These are phyloP conservation scores for Zootoca vivipara DNA, from an alignment of 2,113 vertebrate species.

Conservation along the genomic window DNA sequence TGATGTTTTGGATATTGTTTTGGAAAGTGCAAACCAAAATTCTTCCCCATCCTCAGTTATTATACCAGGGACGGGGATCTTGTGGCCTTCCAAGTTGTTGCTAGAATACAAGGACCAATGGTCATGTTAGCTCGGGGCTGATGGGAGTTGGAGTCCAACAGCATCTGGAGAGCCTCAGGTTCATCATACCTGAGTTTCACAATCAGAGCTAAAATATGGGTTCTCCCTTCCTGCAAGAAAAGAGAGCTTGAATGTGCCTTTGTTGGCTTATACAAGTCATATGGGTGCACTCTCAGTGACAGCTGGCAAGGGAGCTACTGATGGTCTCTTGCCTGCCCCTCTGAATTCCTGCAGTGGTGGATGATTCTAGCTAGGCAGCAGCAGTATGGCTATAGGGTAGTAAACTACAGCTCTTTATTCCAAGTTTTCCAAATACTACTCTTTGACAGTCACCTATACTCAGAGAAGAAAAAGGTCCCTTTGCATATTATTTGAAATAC, in stretches of 20 bases:
- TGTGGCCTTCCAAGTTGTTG: too few species aligned
- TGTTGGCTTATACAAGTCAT: not conserved
- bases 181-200: too few species aligned
- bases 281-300: not conserved
- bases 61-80: too few species aligned
- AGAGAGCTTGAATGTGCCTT: not conserved
- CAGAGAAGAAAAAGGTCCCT: not conserved
- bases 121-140: too few species aligned
- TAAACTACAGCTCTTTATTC: not conserved
- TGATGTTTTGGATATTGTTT: too few species aligned
- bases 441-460: not conserved
- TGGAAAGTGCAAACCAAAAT: too few species aligned
- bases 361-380: not conserved
- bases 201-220: too few species aligned
- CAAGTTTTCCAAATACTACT: not conserved
- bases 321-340: not conserved
- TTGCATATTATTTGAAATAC: slow-evolving; percentile 10
- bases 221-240: too few species aligned
- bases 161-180: too few species aligned
- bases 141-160: too few species aligned
- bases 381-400: not conserved
- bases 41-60: too few species aligned
- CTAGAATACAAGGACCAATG: too few species aligned
- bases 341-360: not conserved
- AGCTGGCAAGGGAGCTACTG: not conserved